Percentiles rank a stretch among this genome's conserved stretches.
Conservation (phyloP, 2,113 vertebrate species). For the Pseudois nayaur region DNA sequence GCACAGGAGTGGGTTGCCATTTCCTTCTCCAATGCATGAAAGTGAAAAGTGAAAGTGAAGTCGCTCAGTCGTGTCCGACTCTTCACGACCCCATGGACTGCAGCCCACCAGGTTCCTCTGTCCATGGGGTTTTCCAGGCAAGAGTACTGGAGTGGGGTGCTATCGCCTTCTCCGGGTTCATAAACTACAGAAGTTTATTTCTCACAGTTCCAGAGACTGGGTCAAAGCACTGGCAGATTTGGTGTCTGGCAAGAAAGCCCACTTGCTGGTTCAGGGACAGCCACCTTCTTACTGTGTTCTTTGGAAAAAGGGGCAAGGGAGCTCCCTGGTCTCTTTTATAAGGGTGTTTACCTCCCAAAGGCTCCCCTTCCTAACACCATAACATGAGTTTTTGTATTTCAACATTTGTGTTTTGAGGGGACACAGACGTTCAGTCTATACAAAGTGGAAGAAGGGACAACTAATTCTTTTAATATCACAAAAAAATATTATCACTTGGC, state of each 20-base stretch:
- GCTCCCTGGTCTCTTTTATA: not conserved
- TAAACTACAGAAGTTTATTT: not conserved
- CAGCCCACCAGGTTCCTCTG: too few relatives aligned
- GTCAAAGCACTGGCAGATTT: not conserved
- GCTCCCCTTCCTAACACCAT: not conserved
- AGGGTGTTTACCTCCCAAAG: not conserved
- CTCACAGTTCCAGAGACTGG: not conserved
- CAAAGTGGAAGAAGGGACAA: not conserved
- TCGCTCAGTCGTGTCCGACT: accelerated
- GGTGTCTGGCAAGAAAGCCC: not conserved
- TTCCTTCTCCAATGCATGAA: too few relatives aligned
- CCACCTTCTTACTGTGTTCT: not conserved
- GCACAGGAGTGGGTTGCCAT: too few relatives aligned
- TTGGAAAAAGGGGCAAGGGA: not conserved
- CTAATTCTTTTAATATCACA: not conserved
- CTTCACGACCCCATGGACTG: too few relatives aligned
- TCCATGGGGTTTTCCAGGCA: too few relatives aligned
- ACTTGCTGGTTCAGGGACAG: not conserved
- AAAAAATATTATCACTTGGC: not conserved
- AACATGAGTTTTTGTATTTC: not conserved
- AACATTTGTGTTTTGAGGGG: not conserved
- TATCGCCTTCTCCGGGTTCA: too few relatives aligned
- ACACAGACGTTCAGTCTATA: not conserved
- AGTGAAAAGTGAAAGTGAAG: too few relatives aligned
- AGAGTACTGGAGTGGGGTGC: too few relatives aligned